Percentiles rank a stretch among this genome's conserved stretches.
Conservation (phyloP, 2,113 vertebrate genomes). For the Xenopus borealis region DNA sequence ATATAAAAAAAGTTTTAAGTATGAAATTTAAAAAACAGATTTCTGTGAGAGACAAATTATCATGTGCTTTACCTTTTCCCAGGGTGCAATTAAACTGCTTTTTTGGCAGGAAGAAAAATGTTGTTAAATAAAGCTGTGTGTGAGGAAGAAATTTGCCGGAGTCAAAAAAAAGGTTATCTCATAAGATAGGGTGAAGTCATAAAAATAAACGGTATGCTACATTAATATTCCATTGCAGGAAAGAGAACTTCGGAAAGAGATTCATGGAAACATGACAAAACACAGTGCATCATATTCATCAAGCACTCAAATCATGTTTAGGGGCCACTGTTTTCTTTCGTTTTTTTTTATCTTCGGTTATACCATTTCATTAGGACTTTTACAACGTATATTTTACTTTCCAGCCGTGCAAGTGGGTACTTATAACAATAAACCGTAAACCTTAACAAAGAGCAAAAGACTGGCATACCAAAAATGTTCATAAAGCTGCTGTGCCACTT, state of each 20-base stretch:
- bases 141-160: conserved; percentile 7
- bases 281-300: conserved; percentile 4
- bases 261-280: not conserved
- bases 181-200: conserved; percentile 20
- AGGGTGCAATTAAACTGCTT: conserved; percentile 47
- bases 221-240: conserved; percentile 7
- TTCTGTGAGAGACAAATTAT: conserved; percentile 51
- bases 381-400: too few species aligned
- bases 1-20: conserved; percentile 48
- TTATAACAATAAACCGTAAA: too few species aligned
- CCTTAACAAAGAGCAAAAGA: too few species aligned
- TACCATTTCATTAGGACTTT: too few species aligned
- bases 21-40: conserved; percentile 24
- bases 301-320: not conserved
- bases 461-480: too few species aligned
- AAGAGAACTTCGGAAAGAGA: not conserved
- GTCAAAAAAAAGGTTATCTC: conserved; percentile 28
- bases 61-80: conserved; percentile 54
- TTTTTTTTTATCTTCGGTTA: too few species aligned
- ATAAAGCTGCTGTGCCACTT: too few species aligned
- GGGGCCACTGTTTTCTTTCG: too few species aligned
- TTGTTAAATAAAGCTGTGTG: conserved; percentile 20
- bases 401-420: too few species aligned
- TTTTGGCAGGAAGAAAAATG: conserved; percentile 50
- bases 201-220: conserved; percentile 14